These are phyloP conservation scores for Gerosis bhagava DNA, from an alignment of 2,888 invertebrate genomes.

Conservation along the genomic window DNA sequence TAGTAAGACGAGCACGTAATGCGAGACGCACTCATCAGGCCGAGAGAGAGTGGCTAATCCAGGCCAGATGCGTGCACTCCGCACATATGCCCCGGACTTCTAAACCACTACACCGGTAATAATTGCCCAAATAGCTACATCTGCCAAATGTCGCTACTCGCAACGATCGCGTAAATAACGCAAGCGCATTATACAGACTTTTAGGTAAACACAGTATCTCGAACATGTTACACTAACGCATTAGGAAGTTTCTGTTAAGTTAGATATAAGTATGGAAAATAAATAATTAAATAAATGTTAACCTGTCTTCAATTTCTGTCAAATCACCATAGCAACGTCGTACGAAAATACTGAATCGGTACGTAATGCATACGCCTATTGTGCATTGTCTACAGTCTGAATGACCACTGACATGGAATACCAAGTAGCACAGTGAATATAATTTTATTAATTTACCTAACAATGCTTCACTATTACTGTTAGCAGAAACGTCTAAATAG, in stretches of 20 bases:
- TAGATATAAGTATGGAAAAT: too few relatives aligned
- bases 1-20: conserved; percentile 58
- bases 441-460: conserved; percentile 69
- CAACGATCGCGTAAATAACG: too few relatives aligned
- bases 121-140: conserved; percentile 59
- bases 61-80: conserved; percentile 58
- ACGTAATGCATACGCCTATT: conserved; percentile 22
- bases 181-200: too few relatives aligned
- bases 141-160: conserved; percentile 61
- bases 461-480: conserved; percentile 59
- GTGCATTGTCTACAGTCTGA: conserved; percentile 25
- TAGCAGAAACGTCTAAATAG: conserved; percentile 73
- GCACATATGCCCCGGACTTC: conserved; percentile 66
- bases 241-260: too few relatives aligned
- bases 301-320: not conserved
- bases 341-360: conserved; percentile 10
- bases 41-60: conserved; percentile 53
- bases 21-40: conserved; percentile 61
- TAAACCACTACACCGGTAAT: conserved; percentile 76
- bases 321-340: conserved; percentile 7
- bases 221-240: too few relatives aligned
- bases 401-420: conserved; percentile 28
- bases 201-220: too few relatives aligned
- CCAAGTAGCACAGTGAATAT: conserved; percentile 45
- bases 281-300: too few relatives aligned